Evolutionary conservation across 2,888 invertebrate genomes (phyloP), one percentile per base, ranked within the genome.

Genomic region (Diabrotica balteata): DNA sequence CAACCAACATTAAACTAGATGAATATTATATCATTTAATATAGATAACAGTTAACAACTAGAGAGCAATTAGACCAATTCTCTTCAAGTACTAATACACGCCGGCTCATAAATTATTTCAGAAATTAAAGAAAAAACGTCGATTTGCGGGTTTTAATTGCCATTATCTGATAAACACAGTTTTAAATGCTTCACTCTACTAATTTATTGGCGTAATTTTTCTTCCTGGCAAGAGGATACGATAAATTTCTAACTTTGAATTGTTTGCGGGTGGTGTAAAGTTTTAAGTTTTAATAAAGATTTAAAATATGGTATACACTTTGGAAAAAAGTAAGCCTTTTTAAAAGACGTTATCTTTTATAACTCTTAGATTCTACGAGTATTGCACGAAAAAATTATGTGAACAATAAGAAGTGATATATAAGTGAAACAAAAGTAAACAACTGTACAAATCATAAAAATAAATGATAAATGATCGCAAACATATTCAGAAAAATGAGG

Each of bases 61-160:
- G 8, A 32, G 32, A 55, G 44, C 44, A 55, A 55, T 55, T 55
- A 55, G 55, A n/a, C 11, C 44, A 75, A 74, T 75, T 76, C 65
- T 63, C 64, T 68, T 73, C 72, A 72, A 75, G 76, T 72, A 73
- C 59, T 72, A 73, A 73, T 72, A 70, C 66, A 71, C 46, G 70
- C 72, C 74, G 72, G 63, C 69, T 45, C 71, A 72, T 75, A 76
- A 76, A 75, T 76, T 72, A 73, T 66, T 63, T 66, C 52, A 69
- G 65, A 75, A 76, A 68, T 69, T 69, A 68, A 71, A 71, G 72
- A 73, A 72, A 67, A 60, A 66, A 44, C 57, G 47, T 66, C 70
- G 68, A 72, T 72, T 74, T 73, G 66, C 69, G 66, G 51, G 63
- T 57, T 65, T 62, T 71, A 76, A 76, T 75, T 73, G 72, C 70